These are phyloP conservation scores for Caenorhabditis sulstoni DNA, from an alignment of 2,888 invertebrate genomes.

Conservation along the genomic window DNA sequence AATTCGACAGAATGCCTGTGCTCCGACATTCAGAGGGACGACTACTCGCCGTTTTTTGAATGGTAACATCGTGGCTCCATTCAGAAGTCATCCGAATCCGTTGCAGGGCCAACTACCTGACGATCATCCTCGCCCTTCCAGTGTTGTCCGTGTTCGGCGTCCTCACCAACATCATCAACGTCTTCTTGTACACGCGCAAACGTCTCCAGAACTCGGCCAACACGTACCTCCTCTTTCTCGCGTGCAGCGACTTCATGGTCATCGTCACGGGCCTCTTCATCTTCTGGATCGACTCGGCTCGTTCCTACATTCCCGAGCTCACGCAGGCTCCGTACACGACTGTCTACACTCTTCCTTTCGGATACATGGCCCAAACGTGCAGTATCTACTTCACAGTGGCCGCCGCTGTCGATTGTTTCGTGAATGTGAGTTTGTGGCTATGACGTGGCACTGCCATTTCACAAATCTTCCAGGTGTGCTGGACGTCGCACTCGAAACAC, in stretches of 20 bases:
- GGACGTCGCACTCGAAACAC: slow-evolving; percentile 58
- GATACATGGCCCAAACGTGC: slow-evolving; percentile 81
- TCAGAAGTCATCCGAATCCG: background rate
- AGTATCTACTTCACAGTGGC: slow-evolving; percentile 80
- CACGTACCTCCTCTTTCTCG: slow-evolving; percentile 79
- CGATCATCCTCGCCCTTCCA: slow-evolving; percentile 78
- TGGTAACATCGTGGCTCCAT: slow-evolving; percentile 69
- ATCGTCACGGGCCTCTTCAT: slow-evolving; percentile 80
- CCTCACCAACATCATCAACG: slow-evolving; percentile 78
- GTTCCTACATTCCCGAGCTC: slow-evolving; percentile 76
- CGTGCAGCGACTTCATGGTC: slow-evolving; percentile 79
- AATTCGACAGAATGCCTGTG: slow-evolving; percentile 75
- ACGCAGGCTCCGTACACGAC: slow-evolving; percentile 78
- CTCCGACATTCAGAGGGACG: slow-evolving; percentile 78
- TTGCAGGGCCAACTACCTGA: slow-evolving; percentile 69
- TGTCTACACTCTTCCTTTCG: slow-evolving; percentile 79
- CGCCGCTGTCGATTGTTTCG: slow-evolving; percentile 80
- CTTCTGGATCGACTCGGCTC: slow-evolving; percentile 77
- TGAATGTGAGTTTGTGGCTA: slow-evolving; percentile 74
- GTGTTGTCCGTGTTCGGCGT: slow-evolving; percentile 80
- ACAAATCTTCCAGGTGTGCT: slow-evolving; percentile 74
- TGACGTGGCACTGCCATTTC: background rate
- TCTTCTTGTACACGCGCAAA: slow-evolving; percentile 78
- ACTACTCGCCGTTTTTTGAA: slow-evolving; percentile 79
- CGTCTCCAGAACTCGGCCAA: slow-evolving; percentile 75